Conservation (phyloP, 2,113 vertebrate species). For the Copsychus sechellarum region DNA sequence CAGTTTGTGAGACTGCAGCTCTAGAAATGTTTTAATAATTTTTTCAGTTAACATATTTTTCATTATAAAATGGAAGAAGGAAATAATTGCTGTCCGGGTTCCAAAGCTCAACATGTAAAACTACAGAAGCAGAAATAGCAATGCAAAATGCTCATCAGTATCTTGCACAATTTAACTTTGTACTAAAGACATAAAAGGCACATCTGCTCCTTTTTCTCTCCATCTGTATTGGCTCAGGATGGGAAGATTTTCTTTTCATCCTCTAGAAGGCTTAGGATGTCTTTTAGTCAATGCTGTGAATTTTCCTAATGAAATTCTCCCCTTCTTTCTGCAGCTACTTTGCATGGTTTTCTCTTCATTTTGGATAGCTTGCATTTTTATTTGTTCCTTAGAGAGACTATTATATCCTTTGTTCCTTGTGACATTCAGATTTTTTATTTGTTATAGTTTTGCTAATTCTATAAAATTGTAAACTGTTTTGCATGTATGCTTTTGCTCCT, state of each 20-base stretch:
- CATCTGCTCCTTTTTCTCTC: background rate
- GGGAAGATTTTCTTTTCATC: background rate
- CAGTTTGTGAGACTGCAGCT: background rate
- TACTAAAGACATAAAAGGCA: background rate
- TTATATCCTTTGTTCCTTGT: background rate
- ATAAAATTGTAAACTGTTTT: background rate
- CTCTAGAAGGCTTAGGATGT: background rate
- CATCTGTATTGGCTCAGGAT: background rate
- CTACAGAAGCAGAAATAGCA: background rate
- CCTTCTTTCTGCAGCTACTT: background rate
- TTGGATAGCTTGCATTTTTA: background rate
- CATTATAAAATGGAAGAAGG: background rate
- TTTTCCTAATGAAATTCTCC: background rate
- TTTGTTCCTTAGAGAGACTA: background rate
- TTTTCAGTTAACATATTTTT: background rate
- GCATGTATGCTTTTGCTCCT: background rate
- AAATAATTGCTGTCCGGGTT: background rate
- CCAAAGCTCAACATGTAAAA: background rate
- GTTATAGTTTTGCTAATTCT: background rate
- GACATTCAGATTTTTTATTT: background rate
- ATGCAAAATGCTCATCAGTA: background rate
- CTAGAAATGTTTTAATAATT: background rate
- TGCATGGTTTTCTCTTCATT: background rate
- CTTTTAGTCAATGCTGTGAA: background rate
- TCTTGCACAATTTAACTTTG: background rate